These are phyloP conservation scores for Ernsta delagoae DNA, from an alignment of 2,888 invertebrate species.

Conservation along the genomic window DNA sequence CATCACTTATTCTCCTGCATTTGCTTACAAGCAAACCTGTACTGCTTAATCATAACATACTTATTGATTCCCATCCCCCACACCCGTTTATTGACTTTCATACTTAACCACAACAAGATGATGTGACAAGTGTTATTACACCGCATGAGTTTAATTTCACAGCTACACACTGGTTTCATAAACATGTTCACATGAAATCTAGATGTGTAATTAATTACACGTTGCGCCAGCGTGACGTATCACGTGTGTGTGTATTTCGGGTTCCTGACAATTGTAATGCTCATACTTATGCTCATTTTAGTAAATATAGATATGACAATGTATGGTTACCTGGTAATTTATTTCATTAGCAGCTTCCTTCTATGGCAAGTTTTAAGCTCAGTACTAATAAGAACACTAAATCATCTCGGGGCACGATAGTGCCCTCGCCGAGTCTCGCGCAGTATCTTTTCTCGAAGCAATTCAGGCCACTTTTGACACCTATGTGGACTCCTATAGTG, in stretches of 20 bases:
- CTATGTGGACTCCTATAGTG: no score
- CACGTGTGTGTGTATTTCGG: conserved; percentile 4
- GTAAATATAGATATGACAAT: not conserved
- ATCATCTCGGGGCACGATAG: no score
- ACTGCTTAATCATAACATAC: conserved; percentile 1
- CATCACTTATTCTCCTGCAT: not conserved
- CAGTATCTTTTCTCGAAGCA: no score
- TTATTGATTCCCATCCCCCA: not conserved
- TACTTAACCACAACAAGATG: conserved; percentile 16
- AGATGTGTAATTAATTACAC: conserved; percentile 35
- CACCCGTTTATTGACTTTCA: not conserved
- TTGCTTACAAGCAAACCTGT: not conserved
- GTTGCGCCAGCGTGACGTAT: conserved; percentile 16
- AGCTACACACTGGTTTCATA: conserved; percentile 33
- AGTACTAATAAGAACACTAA: no score
- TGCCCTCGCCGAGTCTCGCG: no score
- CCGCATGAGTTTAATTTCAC: conserved; percentile 30
- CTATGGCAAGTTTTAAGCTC: no score
- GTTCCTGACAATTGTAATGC: conserved; percentile 18
- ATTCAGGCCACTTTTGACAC: no score
- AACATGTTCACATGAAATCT: conserved; percentile 34
- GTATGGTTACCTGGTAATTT: no score
- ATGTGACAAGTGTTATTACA: conserved; percentile 31
- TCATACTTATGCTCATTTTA: not conserved
- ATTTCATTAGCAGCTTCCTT: no score